Conservation (phyloP, 2,113 vertebrate genomes). For the Anas platyrhynchos region DNA sequence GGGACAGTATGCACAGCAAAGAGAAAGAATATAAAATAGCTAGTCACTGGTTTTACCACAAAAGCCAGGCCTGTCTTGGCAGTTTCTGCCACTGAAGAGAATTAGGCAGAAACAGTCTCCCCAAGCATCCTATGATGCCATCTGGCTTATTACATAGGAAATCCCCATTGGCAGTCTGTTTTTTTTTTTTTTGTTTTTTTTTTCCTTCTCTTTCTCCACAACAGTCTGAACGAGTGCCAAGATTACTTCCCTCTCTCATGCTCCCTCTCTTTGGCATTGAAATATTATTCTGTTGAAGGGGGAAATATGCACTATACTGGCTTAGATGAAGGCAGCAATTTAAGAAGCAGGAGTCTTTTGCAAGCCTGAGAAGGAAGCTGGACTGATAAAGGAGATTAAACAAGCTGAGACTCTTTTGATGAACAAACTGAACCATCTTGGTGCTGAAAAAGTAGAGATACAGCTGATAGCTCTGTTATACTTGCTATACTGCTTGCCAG, state of each 20-base stretch:
- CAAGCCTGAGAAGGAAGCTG: constrained; percentile 26
- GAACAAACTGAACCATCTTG: constrained; percentile 31
- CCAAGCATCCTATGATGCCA: constrained; percentile 69
- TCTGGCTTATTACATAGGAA: constrained; percentile 73
- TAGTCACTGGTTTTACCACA: constrained; percentile 48
- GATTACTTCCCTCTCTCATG: constrained; percentile 56
- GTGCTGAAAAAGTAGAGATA: constrained; percentile 31
- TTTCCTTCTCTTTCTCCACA: constrained; percentile 49
- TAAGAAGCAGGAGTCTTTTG: constrained; percentile 35
- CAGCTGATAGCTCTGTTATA: not conserved
- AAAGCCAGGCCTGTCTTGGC: constrained; percentile 50
- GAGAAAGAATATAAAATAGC: constrained; percentile 63
- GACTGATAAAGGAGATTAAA: constrained; percentile 51
- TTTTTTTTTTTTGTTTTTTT: constrained; percentile 39
- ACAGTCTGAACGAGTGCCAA: constrained; percentile 60
- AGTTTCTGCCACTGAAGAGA: constrained; percentile 56
- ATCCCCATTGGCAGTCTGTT: constrained; percentile 64
- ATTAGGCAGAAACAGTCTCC: constrained; percentile 65
- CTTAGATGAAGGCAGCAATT: constrained; percentile 49
- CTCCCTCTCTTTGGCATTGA: constrained; percentile 14
- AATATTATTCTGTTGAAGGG: not conserved
- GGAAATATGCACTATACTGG: constrained; percentile 6
- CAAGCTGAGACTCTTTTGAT: constrained; percentile 51
- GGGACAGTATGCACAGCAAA: constrained; percentile 27
- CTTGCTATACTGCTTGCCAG: constrained; percentile 9